Conservation (phyloP, 2,888 invertebrate genomes). For the Megalurothrips usitatus region DNA sequence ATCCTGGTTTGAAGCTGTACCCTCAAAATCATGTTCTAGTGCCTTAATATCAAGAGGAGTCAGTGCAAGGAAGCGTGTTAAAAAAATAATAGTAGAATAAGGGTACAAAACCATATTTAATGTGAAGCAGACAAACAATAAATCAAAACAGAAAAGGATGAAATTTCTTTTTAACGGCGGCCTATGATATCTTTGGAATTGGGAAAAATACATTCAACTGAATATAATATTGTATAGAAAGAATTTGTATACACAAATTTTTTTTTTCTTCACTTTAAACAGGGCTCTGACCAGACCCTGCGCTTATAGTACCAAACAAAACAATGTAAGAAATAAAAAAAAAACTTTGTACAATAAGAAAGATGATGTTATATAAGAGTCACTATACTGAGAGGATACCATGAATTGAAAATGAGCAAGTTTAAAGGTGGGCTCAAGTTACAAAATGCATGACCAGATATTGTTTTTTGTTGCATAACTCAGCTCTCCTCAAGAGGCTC, state of each 20-base stretch:
- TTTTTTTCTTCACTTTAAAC: conserved; percentile 2
- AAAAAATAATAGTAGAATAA: neutral
- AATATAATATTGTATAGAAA: neutral
- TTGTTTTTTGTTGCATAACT: neutral
- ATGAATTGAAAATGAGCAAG: neutral
- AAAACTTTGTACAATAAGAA: conserved; percentile 17
- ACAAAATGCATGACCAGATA: neutral
- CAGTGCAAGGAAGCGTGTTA: neutral
- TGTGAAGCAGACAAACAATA: neutral
- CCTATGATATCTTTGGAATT: neutral
- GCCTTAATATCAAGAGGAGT: neutral
- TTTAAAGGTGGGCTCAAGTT: neutral
- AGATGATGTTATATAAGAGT: neutral
- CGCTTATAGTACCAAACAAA: conserved; percentile 2
- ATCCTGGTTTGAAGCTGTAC: no score
- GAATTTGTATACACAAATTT: neutral
- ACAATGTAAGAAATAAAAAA: conserved; percentile 8
- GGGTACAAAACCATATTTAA: neutral
- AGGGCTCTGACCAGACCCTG: neutral
- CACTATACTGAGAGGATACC: neutral
- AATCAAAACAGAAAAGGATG: neutral
- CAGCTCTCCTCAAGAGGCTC: neutral
- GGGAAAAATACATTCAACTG: neutral
- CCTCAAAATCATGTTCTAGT: no score
- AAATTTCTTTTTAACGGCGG: neutral